These are phyloP conservation scores for Equus quagga DNA, from an alignment of 2,113 vertebrate genomes.

Conservation along the genomic window DNA sequence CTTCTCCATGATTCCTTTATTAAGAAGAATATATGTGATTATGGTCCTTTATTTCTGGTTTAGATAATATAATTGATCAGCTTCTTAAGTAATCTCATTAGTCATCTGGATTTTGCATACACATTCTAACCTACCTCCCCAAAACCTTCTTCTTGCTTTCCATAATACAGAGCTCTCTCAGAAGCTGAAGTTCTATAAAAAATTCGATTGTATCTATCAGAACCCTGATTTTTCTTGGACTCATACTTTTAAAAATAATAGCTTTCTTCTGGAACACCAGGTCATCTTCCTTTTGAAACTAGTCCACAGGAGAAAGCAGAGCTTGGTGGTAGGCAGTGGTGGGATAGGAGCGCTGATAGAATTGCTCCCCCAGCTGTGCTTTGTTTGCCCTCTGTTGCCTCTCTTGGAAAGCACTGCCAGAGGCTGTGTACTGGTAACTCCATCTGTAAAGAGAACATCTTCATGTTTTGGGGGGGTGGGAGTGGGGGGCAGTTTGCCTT, in stretches of 20 bases:
- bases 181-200: not conserved
- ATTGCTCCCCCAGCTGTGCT: not conserved
- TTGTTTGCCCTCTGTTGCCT: not conserved
- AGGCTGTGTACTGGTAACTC: not conserved
- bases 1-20: not conserved
- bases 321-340: not conserved
- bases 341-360: not conserved
- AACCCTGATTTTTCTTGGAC: not conserved
- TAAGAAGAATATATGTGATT: not conserved
- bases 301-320: not conserved
- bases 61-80: not conserved
- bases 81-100: slow-evolving; percentile 3
- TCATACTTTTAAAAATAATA: not conserved
- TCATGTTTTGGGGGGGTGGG: not conserved
- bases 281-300: not conserved
- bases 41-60: not conserved
- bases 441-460: not conserved
- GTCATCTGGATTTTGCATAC: slow-evolving; percentile 1
- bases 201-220: not conserved
- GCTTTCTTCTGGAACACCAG: not conserved
- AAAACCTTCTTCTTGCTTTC: slow-evolving; percentile 38
- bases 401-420: not conserved
- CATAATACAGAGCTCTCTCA: not conserved
- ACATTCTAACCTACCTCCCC: not conserved
- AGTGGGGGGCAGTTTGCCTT: not conserved